Percentiles rank a stretch among this genome's conserved stretches.
Conservation (phyloP, 2,797 vertebrate genomes). For the Knipowitschia caucasica region DNA sequence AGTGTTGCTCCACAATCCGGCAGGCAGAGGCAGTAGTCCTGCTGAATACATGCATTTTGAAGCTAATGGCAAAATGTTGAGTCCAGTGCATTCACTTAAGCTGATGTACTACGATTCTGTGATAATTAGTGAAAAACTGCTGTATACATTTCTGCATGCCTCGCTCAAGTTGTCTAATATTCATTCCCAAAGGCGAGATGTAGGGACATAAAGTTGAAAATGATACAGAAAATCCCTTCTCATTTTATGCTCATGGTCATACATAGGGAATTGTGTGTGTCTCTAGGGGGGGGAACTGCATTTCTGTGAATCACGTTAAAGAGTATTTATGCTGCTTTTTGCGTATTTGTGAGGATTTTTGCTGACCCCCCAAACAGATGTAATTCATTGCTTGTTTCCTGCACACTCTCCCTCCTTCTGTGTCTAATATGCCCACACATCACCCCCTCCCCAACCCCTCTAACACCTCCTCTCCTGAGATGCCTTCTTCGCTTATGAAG, state of each 20-base stretch:
- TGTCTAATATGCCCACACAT: constrained; percentile 15
- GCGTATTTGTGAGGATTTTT: constrained; percentile 36
- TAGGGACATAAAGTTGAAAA: no score
- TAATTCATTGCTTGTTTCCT: constrained; percentile 28
- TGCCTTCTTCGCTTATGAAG: constrained; percentile 40
- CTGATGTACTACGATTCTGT: constrained; percentile 48
- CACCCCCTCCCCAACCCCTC: constrained; percentile 11
- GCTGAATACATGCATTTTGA: constrained; percentile 17
- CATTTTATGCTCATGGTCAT: no score
- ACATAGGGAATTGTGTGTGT: no score
- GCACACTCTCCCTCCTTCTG: constrained; percentile 22
- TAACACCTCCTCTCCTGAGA: constrained; percentile 38
- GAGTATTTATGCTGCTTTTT: constrained; percentile 33
- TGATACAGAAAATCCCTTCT: no score
- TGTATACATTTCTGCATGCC: no score
- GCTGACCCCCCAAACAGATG: constrained; percentile 60
- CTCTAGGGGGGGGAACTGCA: no score
- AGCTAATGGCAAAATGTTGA: constrained; percentile 40
- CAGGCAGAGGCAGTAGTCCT: neutral
- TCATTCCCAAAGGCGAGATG: no score
- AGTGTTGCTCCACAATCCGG: constrained; percentile 20
- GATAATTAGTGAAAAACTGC: constrained; percentile 51
- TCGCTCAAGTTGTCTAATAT: no score
- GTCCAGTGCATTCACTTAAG: constrained; percentile 53
- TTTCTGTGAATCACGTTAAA: neutral